Percentiles rank a stretch among this genome's conserved stretches.
Evolutionary conservation across 1,140 invertebrate genomes (phyloP).

Genomic region (Mylabris phalerata): DNA sequence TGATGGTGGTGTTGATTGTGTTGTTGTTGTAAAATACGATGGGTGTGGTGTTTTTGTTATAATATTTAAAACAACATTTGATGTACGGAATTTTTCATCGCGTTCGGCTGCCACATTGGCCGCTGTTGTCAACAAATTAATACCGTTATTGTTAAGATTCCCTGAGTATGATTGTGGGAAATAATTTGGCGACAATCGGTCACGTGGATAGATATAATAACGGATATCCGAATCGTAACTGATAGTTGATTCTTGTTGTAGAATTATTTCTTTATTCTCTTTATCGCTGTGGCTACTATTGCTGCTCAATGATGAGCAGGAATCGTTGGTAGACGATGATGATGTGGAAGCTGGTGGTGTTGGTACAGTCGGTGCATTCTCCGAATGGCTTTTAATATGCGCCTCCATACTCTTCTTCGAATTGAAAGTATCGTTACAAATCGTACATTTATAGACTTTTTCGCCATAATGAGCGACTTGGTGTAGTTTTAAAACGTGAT

Average conservation of each 20-base stretch:
- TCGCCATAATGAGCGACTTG: constrained; percentile 87
- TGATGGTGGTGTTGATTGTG: constrained; percentile 30
- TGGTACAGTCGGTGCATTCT: constrained; percentile 46
- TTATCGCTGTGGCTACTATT: constrained; percentile 44
- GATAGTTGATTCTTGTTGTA: constrained; percentile 15
- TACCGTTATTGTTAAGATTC: constrained; percentile 16
- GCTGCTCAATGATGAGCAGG: constrained; percentile 30
- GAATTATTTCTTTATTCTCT: constrained; percentile 37
- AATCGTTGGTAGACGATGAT: constrained; percentile 31
- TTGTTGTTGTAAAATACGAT: constrained; percentile 8
- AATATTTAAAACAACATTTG: constrained; percentile 34
- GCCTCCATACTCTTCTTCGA: constrained; percentile 84
- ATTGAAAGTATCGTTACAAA: constrained; percentile 82
- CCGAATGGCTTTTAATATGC: constrained; percentile 84
- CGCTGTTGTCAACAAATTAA: constrained; percentile 40
- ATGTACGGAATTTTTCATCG: constrained; percentile 20
- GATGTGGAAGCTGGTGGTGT: constrained; percentile 33
- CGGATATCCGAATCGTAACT: constrained; percentile 35
- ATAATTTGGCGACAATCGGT: constrained; percentile 34
- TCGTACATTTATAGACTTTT: constrained; percentile 86
- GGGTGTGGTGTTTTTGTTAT: constrained; percentile 29
- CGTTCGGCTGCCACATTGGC: constrained; percentile 29
- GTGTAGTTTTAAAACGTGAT: constrained; percentile 81
- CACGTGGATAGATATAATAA: constrained; percentile 35
- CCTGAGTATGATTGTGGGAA: constrained; percentile 28